Evolutionary conservation across 2,888 invertebrate genomes (phyloP).

Genomic region (Luffia ferchaultella): DNA sequence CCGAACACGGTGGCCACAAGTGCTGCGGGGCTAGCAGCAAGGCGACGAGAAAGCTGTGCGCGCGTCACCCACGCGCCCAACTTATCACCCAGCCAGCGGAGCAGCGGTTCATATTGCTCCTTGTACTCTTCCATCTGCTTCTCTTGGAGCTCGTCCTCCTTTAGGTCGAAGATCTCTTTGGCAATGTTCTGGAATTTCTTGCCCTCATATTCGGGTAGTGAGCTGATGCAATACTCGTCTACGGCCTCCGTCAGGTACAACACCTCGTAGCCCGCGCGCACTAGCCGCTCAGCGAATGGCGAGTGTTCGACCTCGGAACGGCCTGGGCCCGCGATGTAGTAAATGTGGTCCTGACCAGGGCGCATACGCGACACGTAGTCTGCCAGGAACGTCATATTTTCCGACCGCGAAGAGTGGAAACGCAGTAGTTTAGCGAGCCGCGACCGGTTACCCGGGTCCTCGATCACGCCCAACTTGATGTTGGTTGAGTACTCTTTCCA

Average conservation of each 20-base stretch:
- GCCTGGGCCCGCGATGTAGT: conserved; percentile 93
- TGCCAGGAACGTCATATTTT: conserved; percentile 74
- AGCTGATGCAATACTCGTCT: conserved; percentile 96
- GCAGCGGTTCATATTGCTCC: conserved; percentile 85
- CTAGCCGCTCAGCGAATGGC: conserved; percentile 94
- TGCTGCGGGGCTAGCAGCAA: conserved; percentile 88
- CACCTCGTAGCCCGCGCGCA: conserved; percentile 95
- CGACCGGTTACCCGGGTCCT: conserved; percentile 96
- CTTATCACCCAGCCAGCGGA: conserved; percentile 88
- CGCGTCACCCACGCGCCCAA: conserved; percentile 81
- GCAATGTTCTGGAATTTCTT: conserved; percentile 99
- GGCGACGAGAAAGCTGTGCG: conserved; percentile 70
- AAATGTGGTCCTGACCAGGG: conserved; percentile 92
- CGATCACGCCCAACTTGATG: conserved; percentile 95
- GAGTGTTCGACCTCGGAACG: conserved; percentile 80
- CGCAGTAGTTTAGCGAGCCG: conserved; percentile 93
- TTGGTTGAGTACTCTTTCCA: conserved; percentile 99
- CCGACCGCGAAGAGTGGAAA: conserved; percentile 83
- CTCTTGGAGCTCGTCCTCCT: conserved; percentile 75
- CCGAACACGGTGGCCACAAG: conserved; percentile 96
- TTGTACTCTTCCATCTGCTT: conserved; percentile 80
- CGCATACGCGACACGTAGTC: conserved; percentile 97
- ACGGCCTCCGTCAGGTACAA: conserved; percentile 95
- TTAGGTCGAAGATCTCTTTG: conserved; percentile 93
- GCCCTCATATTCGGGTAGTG: conserved; percentile 97